A percentile compares a stretch with the other conserved stretches of the same genome.
phyloP scores from a whole-genome alignment of 2,113 vertebrate genomes.

The Clarias batrachus region DNA sequence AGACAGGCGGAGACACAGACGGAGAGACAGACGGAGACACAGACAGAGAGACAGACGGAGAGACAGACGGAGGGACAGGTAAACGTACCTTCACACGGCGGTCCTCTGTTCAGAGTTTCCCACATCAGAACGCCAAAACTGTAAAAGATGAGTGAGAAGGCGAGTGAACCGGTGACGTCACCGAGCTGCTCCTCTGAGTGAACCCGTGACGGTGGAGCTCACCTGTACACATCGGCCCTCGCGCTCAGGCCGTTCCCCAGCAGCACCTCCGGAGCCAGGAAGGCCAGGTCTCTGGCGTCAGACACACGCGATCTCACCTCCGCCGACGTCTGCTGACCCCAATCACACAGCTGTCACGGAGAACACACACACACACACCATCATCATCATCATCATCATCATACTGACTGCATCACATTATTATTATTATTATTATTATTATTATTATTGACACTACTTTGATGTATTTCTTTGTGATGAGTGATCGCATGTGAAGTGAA shows the following conservation, averaged over 20 bases:
- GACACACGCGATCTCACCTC: background rate
- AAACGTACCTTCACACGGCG: slow-evolving; percentile 47
- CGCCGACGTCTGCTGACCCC: slow-evolving; percentile 39
- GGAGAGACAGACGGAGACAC: fast-evolving
- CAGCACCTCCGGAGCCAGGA: slow-evolving; percentile 47
- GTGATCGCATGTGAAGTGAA: background rate
- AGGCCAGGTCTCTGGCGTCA: slow-evolving; percentile 39
- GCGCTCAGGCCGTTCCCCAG: slow-evolving; percentile 15
- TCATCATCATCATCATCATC: background rate
- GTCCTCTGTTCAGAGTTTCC: slow-evolving; percentile 53
- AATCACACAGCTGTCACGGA: slow-evolving; percentile 49
- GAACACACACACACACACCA: background rate
- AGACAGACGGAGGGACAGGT: background rate
- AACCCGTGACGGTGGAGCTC: slow-evolving; percentile 13
- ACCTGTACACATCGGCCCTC: slow-evolving; percentile 52
- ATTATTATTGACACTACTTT: background rate
- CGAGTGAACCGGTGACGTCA: background rate
- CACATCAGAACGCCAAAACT: slow-evolving; percentile 58
- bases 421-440: background rate
- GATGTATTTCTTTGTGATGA: background rate
- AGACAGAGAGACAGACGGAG: background rate
- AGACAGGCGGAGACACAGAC: background rate
- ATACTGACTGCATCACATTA: background rate
- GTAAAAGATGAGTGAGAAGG: background rate
- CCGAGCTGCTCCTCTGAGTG: background rate